A percentile compares a stretch with the other conserved stretches of the same genome.
These are phyloP conservation scores for Drosophila guanche DNA, from an alignment of 1,140 invertebrate genomes.

Conservation along the genomic window DNA sequence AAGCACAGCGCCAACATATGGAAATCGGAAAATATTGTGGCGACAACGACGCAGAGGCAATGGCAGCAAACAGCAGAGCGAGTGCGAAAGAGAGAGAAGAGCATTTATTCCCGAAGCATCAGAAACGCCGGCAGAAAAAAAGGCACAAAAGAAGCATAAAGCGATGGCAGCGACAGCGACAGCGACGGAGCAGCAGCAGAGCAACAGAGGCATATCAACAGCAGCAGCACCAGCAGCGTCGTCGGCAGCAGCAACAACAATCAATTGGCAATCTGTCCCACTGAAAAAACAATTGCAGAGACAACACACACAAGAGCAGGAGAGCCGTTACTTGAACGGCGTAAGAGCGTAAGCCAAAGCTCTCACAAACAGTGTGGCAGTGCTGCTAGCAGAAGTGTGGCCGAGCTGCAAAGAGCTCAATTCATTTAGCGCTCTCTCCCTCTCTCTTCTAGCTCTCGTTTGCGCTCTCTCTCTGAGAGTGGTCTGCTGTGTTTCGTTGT, in stretches of 20 bases:
- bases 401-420: conserved; percentile 34
- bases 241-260: conserved; percentile 63
- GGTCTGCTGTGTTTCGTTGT: conserved; percentile 3
- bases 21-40: conserved; percentile 67
- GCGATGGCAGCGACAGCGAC: conserved; percentile 34
- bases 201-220: conserved; percentile 19
- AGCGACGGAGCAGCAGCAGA: conserved; percentile 30
- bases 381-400: conserved; percentile 54
- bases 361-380: conserved; percentile 62
- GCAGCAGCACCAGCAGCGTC: conserved; percentile 20
- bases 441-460: neutral
- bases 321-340: conserved; percentile 61
- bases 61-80: conserved; percentile 30
- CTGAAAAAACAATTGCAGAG: conserved; percentile 80
- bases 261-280: conserved; percentile 80
- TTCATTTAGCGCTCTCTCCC: conserved; percentile 4
- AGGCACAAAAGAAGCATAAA: conserved; percentile 68
- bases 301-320: conserved; percentile 39
- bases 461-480: neutral
- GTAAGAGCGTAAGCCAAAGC: neutral
- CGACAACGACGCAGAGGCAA: conserved; percentile 61
- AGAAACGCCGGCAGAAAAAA: conserved; percentile 60
- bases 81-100: conserved; percentile 14
- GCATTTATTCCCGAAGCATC: conserved; percentile 73
- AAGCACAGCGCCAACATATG: conserved; percentile 74